Evolutionary conservation across 2,113 vertebrate species (phyloP).

Genomic region (zebrafish (Danio rerio)): GRCz12tu NC_133182.1:23832001-23832500

Average conservation of each 20-base stretch:
- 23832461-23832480: conserved; percentile 24
- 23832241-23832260: conserved; percentile 71
- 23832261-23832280: conserved; percentile 34
- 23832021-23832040: background rate
- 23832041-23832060: background rate
- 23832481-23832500: conserved; percentile 38
- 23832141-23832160: conserved; percentile 70
- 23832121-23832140: background rate
- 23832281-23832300: conserved; percentile 33
- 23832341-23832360: background rate
- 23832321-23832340: conserved; percentile 14
- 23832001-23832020: background rate
- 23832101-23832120: conserved; percentile 51
- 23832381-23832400: background rate
- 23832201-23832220: conserved; percentile 66
- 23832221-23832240: conserved; percentile 65
- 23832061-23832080: conserved; percentile 15
- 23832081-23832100: conserved; percentile 58
- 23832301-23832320: conserved; percentile 24
- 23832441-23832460: background rate
- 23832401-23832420: conserved; percentile 23
- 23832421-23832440: background rate
- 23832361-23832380: background rate
- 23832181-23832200: conserved; percentile 70
- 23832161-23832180: conserved; percentile 76